Conservation (phyloP, 2,888 invertebrate genomes). For the Alcis repandata region DNA sequence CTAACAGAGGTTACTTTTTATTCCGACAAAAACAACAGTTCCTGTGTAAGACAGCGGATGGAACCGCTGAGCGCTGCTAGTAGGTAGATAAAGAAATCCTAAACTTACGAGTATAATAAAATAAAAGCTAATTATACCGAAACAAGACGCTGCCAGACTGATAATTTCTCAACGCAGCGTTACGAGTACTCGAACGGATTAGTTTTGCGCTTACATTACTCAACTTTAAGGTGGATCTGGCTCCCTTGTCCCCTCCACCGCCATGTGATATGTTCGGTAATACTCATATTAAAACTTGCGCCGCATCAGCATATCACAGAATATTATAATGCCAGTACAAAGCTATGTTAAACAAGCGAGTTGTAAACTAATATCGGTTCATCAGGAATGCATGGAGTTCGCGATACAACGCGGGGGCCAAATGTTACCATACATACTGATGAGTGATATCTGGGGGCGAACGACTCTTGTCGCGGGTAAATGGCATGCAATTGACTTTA, state of each 20-base stretch:
- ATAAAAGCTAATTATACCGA: neutral
- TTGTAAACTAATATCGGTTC: constrained; percentile 74
- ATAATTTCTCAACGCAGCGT: neutral
- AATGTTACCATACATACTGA: constrained; percentile 49
- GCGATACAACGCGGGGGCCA: constrained; percentile 46
- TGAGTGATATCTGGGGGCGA: constrained; percentile 35
- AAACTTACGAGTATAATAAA: too few relatives aligned
- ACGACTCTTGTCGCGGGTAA: constrained; percentile 3
- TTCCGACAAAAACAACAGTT: too few relatives aligned
- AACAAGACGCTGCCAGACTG: neutral
- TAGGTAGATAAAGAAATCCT: too few relatives aligned
- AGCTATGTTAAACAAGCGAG: constrained; percentile 70
- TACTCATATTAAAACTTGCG: constrained; percentile 52
- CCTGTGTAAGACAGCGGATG: too few relatives aligned
- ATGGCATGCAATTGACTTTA: constrained; percentile 24
- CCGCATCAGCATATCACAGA: constrained; percentile 66
- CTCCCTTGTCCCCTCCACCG: neutral
- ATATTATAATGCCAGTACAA: constrained; percentile 73
- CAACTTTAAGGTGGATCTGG: constrained; percentile 12
- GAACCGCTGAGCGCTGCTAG: too few relatives aligned
- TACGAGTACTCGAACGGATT: constrained; percentile 1
- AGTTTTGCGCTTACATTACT: constrained; percentile 20
- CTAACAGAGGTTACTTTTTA: too few relatives aligned
- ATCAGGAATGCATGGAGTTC: constrained; percentile 78
- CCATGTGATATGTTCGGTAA: constrained; percentile 35